Evolutionary conservation across 2,113 vertebrate genomes (phyloP).

Genomic region (Xenopus laevis): DNA sequence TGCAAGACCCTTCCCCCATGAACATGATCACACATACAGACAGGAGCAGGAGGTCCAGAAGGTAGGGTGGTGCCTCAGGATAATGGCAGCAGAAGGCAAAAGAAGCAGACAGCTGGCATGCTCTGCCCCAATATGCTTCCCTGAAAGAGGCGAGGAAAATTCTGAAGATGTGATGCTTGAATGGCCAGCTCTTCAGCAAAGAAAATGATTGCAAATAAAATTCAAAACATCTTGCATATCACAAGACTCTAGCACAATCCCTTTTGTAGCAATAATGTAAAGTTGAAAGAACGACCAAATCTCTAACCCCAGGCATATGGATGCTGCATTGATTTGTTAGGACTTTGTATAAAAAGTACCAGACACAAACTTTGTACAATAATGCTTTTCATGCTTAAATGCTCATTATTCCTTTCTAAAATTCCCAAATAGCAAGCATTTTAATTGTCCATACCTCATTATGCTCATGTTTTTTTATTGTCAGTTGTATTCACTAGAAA

Average conservation of each 20-base stretch:
- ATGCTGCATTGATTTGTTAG: background rate
- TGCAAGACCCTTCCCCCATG: conserved; percentile 45
- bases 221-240: conserved; percentile 79
- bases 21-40: conserved; percentile 68
- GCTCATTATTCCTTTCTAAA: background rate
- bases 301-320: conserved; percentile 14
- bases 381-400: background rate
- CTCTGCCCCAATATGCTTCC: conserved; percentile 98
- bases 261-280: conserved; percentile 41
- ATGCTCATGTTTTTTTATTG: conserved; percentile 46
- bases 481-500: background rate
- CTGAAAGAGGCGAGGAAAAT: conserved; percentile 97
- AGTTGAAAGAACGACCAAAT: conserved; percentile 17
- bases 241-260: conserved; percentile 52
- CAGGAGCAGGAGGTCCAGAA: conserved; percentile 91
- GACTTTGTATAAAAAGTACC: background rate
- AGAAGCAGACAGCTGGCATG: conserved; percentile 97
- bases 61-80: conserved; percentile 93
- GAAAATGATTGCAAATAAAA: conserved; percentile 90
- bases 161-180: conserved; percentile 85
- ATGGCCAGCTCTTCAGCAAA: conserved; percentile 85
- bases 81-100: conserved; percentile 98
- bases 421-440: background rate
- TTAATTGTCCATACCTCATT: conserved; percentile 3
- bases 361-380: background rate